These are phyloP conservation scores for Nineta flava DNA, from an alignment of 2,888 invertebrate genomes.

Conservation along the genomic window DNA sequence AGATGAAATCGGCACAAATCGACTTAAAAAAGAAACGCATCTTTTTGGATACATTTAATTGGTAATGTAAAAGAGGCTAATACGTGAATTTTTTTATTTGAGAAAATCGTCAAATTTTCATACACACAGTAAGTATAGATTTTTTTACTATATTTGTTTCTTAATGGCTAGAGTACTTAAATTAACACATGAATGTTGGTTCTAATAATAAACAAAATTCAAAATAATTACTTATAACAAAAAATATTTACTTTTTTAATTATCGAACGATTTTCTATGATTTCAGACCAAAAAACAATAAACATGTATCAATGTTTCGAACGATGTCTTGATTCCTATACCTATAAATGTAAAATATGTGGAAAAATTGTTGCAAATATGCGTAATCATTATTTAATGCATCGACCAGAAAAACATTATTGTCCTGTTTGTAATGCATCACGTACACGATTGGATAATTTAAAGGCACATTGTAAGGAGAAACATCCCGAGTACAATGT, in stretches of 20 bases:
- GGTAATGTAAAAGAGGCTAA: no score
- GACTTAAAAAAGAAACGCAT: no score
- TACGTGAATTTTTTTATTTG: no score
- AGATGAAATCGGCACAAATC: no score
- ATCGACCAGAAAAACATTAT: constrained; percentile 32
- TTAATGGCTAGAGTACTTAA: not conserved
- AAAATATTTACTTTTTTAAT: no score
- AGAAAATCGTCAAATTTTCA: not conserved
- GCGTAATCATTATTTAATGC: constrained; percentile 45
- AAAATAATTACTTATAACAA: no score
- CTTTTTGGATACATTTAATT: no score
- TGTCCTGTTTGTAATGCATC: constrained; percentile 40
- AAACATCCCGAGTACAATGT: not conserved
- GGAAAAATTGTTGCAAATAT: constrained; percentile 43
- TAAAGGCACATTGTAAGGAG: constrained; percentile 33
- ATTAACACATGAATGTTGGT: not conserved
- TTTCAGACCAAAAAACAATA: not conserved
- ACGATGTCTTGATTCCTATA: constrained; percentile 23
- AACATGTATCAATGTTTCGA: not conserved
- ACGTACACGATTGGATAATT: constrained; percentile 42
- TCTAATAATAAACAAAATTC: not conserved
- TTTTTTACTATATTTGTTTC: not conserved
- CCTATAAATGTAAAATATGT: constrained; percentile 33
- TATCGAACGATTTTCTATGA: not conserved
- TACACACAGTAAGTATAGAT: not conserved